Base-by-base conservation (phyloP, 2,888 invertebrate genomes). In the Pollenia griseotomentosa region DNA sequence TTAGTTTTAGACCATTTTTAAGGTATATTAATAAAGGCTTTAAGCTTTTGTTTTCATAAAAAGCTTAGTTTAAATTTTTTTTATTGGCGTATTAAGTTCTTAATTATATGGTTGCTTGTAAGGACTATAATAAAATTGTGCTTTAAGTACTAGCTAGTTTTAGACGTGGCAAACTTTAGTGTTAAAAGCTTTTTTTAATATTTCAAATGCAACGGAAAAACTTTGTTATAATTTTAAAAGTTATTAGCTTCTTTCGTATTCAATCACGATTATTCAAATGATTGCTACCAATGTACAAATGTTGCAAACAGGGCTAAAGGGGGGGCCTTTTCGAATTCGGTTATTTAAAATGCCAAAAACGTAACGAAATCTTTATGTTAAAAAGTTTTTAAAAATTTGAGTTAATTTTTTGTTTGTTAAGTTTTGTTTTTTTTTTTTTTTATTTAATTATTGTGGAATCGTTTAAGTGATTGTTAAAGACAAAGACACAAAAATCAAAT, bases 331-430 rank as follows among this genome's bases (percentile, higher is more conserved):
- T 61, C 23, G 40, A 51, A 68, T 19, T 48, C 48, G 51, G 79
- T 73, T 81, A 79, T 70, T 79, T 19, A 16, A n/a, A n/a, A 4
- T 71, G 80, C 71, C 44, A 80, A 71, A 66, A 74, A 74, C 42
- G 48, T 19, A 82, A 82, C 65, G 19, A 71, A 59, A 70, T 46
- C 11, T 70, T 40, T 19, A 10, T 16, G 63, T 61, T 70, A 79
- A 51, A 61, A 12, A 19, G 42, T 23, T 12, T 42, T 40, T 61
- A 59, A 11, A 57, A 66, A 65, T 70, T 80, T 23, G 40, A 73
- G 63, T 81, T 74, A 81, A 81, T 68, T 82, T 82, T 40, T 14
- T 10, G 19, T 12, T 68, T 63, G 48, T 19, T 23, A 23, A 23
- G 14, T 48, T 68, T 51, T 12, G 33, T 42, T 79, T 59, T 48